phyloP scores from a whole-genome alignment of 2,113 vertebrate species.

The Dolichotis patagonum region DNA sequence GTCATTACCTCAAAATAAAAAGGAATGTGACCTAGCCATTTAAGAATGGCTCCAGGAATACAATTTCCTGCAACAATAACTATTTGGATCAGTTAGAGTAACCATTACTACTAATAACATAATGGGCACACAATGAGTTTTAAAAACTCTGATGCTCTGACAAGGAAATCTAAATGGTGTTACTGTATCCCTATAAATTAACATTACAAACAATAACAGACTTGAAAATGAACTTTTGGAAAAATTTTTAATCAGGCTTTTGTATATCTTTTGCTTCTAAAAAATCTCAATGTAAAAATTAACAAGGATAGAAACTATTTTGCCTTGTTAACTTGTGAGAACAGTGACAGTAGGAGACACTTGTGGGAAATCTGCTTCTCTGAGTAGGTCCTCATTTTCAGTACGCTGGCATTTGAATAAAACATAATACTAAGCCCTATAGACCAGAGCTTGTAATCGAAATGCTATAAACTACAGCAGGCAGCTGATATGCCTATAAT shows the following conservation, averaged over 20 bases:
- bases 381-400: slow-evolving; percentile 51
- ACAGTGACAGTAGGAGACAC: slow-evolving; percentile 37
- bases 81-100: background rate
- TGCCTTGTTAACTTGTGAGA: slow-evolving; percentile 41
- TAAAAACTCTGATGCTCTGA: background rate
- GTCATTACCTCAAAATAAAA: background rate
- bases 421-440: slow-evolving; percentile 56
- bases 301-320: slow-evolving; percentile 5
- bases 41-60: background rate
- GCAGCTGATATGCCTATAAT: slow-evolving; percentile 46
- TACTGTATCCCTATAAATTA: background rate
- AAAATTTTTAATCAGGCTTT: background rate
- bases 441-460: slow-evolving; percentile 55
- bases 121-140: background rate
- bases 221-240: background rate
- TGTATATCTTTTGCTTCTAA: slow-evolving; percentile 12
- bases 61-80: background rate
- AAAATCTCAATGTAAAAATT: slow-evolving; percentile 4
- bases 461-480: slow-evolving; percentile 26
- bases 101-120: background rate
- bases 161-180: background rate
- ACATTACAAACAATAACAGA: slow-evolving; percentile 7
- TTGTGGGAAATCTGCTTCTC: slow-evolving; percentile 23
- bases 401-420: slow-evolving; percentile 59
- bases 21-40: background rate